These are phyloP conservation scores for Lophius americanus DNA, from an alignment of 2,797 vertebrate species.

Conservation along the genomic window DNA sequence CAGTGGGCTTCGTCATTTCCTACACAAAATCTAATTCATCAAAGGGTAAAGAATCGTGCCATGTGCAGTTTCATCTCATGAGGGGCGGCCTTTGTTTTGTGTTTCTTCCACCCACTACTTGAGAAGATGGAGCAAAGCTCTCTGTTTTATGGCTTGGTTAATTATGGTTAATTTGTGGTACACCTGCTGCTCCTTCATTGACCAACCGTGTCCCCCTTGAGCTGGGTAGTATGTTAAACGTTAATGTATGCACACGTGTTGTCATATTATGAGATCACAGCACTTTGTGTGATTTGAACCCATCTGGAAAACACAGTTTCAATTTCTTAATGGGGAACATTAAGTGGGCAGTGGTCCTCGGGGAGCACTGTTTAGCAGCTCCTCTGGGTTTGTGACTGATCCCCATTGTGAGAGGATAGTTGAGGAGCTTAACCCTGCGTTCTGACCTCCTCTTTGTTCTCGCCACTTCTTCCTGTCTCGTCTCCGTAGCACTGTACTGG, in stretches of 20 bases:
- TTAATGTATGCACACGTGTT: constrained; percentile 57
- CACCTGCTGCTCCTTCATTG: constrained; percentile 57
- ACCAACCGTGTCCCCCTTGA: constrained; percentile 29
- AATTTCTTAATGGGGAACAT: constrained; percentile 79
- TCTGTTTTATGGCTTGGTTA: constrained; percentile 40
- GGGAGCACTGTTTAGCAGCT: constrained; percentile 64
- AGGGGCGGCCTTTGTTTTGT: constrained; percentile 29
- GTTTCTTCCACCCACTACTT: constrained; percentile 33
- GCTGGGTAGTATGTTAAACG: constrained; percentile 40
- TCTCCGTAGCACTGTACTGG: constrained; percentile 15
- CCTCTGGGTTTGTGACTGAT: constrained; percentile 60
- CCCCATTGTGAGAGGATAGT: constrained; percentile 40
- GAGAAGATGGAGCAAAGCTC: constrained; percentile 24
- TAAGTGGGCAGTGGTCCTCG: constrained; percentile 55
- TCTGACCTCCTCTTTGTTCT: constrained; percentile 48
- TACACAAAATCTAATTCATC: constrained; percentile 55
- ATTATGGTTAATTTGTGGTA: constrained; percentile 60
- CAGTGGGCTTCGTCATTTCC: constrained; percentile 51
- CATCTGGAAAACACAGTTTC: constrained; percentile 75
- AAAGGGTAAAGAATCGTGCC: constrained; percentile 35
- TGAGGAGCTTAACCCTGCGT: constrained; percentile 36
- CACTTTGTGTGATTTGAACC: constrained; percentile 73
- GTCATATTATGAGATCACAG: constrained; percentile 69
- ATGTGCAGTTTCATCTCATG: constrained; percentile 15
- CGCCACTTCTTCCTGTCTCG: constrained; percentile 20